phyloP scores from a whole-genome alignment of 1,140 invertebrate species.

The Formica exsecta region DNA sequence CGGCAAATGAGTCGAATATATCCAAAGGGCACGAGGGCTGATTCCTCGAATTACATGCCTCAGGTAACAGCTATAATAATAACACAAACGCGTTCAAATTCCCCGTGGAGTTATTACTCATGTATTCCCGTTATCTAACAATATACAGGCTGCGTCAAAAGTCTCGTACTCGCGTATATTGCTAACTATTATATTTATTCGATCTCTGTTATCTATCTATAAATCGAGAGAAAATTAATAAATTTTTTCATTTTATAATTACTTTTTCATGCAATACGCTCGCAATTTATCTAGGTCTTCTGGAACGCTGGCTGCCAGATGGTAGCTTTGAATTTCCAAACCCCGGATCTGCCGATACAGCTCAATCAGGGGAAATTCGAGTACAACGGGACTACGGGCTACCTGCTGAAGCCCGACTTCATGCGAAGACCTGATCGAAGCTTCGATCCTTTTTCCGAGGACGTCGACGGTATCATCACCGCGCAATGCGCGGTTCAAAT shows the following conservation, averaged over 20 bases:
- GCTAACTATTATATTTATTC: not conserved
- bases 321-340: constrained; percentile 93
- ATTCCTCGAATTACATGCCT: constrained; percentile 93
- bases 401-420: constrained; percentile 93
- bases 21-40: constrained; percentile 91
- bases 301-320: constrained; percentile 94
- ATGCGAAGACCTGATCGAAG: constrained; percentile 91
- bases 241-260: not conserved
- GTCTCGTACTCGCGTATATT: not conserved
- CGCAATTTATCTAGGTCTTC: constrained; percentile 87
- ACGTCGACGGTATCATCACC: constrained; percentile 93
- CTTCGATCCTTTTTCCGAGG: constrained; percentile 93
- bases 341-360: constrained; percentile 92
- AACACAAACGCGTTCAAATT: constrained; percentile 35
- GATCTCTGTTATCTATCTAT: not conserved
- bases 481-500: constrained; percentile 90
- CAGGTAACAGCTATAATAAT: constrained; percentile 85
- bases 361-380: constrained; percentile 94
- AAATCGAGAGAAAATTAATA: not conserved
- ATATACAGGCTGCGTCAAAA: not conserved
- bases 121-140: constrained; percentile 27
- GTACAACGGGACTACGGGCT: constrained; percentile 90
- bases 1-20: constrained; percentile 92
- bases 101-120: constrained; percentile 41
- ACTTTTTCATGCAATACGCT: not conserved